Conservation (phyloP, 2,113 vertebrate genomes). For the Lontra canadensis region DNA sequence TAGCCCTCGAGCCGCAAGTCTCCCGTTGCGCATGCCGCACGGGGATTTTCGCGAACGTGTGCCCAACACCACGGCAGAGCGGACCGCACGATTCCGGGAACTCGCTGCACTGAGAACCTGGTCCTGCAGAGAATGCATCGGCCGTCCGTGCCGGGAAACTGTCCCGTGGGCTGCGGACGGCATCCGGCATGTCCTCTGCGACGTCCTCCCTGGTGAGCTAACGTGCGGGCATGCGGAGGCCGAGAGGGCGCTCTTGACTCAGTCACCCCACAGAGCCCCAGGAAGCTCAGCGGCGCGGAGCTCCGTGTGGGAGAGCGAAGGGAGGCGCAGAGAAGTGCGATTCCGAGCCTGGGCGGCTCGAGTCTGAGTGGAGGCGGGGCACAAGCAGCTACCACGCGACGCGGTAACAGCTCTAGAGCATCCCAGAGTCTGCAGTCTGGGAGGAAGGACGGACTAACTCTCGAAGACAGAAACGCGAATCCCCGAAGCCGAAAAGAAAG, state of each 20-base stretch:
- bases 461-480: background rate
- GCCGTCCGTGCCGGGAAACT: background rate
- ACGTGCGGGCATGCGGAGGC: background rate
- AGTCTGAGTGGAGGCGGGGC: background rate
- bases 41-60: background rate
- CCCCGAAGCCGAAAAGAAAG: background rate
- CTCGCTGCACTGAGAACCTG: background rate
- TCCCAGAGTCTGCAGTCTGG: background rate
- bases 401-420: background rate
- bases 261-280: background rate
- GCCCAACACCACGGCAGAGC: background rate
- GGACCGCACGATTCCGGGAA: background rate
- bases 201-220: background rate
- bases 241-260: background rate
- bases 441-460: constrained; percentile 33
- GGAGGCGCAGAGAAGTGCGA: background rate
- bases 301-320: background rate
- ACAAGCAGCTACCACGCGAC: background rate
- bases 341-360: background rate
- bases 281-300: background rate
- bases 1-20: background rate
- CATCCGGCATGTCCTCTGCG: background rate
- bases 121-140: background rate
- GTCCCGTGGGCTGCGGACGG: background rate
- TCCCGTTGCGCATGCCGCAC: fast-evolving